Conservation (phyloP, 2,888 invertebrate genomes). For the Seira ritae region DNA sequence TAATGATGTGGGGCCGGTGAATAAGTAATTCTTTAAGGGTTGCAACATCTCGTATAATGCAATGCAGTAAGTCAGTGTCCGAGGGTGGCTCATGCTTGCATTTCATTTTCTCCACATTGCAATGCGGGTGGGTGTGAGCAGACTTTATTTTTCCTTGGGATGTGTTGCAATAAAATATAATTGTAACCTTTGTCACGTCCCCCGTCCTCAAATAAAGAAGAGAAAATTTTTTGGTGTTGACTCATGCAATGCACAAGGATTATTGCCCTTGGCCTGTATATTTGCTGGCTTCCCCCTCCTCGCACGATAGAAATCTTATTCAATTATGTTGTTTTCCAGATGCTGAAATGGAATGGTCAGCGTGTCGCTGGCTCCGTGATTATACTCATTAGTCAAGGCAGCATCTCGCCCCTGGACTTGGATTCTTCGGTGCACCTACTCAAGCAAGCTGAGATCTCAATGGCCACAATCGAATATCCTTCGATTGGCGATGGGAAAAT, state of each 20-base stretch:
- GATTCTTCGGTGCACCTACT: conserved; percentile 76
- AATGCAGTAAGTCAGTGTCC: neutral
- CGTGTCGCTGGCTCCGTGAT: conserved; percentile 78
- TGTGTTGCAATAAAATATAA: conserved; percentile 31
- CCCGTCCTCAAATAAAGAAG: conserved; percentile 37
- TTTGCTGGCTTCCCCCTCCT: neutral
- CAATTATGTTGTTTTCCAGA: conserved; percentile 73
- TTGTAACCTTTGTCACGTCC: conserved; percentile 53
- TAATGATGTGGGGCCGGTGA: too few species aligned
- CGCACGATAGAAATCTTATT: neutral
- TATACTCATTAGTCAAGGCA: conserved; percentile 79
- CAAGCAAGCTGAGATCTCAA: conserved; percentile 76
- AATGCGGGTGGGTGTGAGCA: conserved; percentile 35
- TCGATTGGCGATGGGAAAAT: conserved; percentile 71
- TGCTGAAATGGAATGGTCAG: conserved; percentile 76
- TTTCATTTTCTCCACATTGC: too few species aligned
- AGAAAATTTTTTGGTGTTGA: conserved; percentile 44
- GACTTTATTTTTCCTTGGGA: conserved; percentile 2
- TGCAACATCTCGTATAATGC: neutral
- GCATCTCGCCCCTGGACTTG: conserved; percentile 76
- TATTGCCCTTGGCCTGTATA: neutral
- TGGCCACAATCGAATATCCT: conserved; percentile 77
- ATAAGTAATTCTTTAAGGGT: too few species aligned
- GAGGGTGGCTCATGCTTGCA: neutral
- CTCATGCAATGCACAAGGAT: neutral